Percentiles rank a stretch among this genome's conserved stretches.
Evolutionary conservation across 2,113 vertebrate genomes (phyloP).

Genomic region (Pimephales promelas): DNA sequence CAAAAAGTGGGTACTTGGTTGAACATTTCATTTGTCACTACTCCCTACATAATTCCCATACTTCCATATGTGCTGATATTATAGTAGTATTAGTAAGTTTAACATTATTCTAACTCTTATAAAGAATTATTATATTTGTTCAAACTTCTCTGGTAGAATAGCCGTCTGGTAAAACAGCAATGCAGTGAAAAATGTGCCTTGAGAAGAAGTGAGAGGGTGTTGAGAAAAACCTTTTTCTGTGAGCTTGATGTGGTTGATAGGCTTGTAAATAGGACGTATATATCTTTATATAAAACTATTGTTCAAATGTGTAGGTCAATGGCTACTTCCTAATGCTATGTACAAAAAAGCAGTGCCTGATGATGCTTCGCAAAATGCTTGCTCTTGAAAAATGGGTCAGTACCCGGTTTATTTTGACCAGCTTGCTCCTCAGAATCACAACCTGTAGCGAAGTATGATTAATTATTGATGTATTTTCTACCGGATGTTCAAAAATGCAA

Average conservation of each 20-base stretch:
- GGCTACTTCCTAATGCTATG: neutral
- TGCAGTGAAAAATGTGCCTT: neutral
- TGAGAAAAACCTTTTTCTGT: too few relatives aligned
- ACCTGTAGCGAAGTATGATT: too few relatives aligned
- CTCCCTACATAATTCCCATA: neutral
- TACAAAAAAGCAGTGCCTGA: too few relatives aligned
- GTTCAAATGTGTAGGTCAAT: neutral
- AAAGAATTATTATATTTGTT: neutral
- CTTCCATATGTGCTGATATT: neutral
- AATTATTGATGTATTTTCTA: too few relatives aligned
- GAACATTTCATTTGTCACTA: neutral
- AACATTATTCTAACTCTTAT: neutral
- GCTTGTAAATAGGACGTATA: neutral
- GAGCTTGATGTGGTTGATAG: too few relatives aligned
- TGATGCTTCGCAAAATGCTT: too few relatives aligned
- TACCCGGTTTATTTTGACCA: too few relatives aligned
- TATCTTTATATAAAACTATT: neutral
- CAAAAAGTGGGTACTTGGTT: neutral
- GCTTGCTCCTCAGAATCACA: too few relatives aligned
- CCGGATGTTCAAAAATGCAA: too few relatives aligned
- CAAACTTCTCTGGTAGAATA: neutral
- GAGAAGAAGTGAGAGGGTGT: neutral
- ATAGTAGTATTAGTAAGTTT: neutral
- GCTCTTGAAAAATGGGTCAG: too few relatives aligned
- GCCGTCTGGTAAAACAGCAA: neutral